A percentile compares a stretch with the other conserved stretches of the same genome.
phyloP scores from a whole-genome alignment of 2,797 vertebrate species.

The Neosalanx taihuensis region DNA sequence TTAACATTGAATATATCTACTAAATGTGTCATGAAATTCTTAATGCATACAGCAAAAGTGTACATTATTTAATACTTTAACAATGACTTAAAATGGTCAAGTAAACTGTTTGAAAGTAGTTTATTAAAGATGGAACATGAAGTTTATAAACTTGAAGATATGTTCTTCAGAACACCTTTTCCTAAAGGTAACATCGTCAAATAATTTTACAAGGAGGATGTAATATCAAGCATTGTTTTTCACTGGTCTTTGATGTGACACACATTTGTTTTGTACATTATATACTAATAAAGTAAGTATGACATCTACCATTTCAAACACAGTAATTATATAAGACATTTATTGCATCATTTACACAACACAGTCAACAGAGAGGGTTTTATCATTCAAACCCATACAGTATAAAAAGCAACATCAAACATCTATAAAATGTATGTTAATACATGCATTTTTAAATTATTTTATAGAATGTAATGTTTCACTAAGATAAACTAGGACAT shows the following conservation, averaged over 20 bases:
- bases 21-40: no score
- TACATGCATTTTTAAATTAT: slow-evolving; percentile 41
- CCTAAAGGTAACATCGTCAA: background rate
- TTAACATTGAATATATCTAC: background rate
- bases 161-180: background rate
- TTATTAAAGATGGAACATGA: background rate
- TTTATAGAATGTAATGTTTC: slow-evolving; percentile 13
- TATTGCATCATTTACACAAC: slow-evolving; percentile 59
- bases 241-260: background rate
- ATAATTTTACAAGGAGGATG: background rate
- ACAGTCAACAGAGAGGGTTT: slow-evolving; percentile 23
- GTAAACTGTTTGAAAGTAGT: no score
- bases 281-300: background rate
- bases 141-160: background rate
- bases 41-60: no score
- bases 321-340: slow-evolving; percentile 37
- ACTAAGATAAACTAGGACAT: slow-evolving; percentile 35
- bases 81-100: no score
- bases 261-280: background rate
- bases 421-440: slow-evolving; percentile 18
- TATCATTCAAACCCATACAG: slow-evolving; percentile 29
- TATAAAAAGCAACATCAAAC: slow-evolving; percentile 60
- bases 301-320: slow-evolving; percentile 7
- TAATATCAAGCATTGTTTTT: background rate
- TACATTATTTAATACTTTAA: no score